Evolutionary conservation across 2,888 invertebrate species (phyloP).

Genomic region (Diaprepes abbreviatus): DNA sequence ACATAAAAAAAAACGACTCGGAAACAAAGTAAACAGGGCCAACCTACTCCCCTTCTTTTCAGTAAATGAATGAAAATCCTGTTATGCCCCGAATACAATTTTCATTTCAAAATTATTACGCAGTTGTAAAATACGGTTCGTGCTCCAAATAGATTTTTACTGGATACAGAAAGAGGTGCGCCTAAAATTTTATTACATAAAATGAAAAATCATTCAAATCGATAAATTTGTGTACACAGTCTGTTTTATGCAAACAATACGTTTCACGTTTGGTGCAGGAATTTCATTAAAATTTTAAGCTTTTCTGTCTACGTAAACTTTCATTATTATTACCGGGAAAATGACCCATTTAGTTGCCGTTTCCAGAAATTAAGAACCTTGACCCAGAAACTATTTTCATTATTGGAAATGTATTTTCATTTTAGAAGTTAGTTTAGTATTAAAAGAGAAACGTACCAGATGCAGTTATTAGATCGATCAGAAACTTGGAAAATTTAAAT

Average conservation of each 20-base stretch:
- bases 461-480: no score
- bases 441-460: no score
- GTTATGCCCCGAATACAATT: no score
- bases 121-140: background rate
- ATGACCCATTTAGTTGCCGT: background rate
- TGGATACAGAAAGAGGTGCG: background rate
- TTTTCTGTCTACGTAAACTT: background rate
- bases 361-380: background rate
- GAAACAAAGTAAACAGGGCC: no score
- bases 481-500: no score
- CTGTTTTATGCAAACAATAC: background rate
- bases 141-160: background rate
- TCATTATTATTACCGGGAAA: background rate
- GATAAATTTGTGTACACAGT: background rate
- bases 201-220: background rate
- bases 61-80: no score
- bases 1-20: no score
- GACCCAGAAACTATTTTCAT: no score
- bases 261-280: background rate
- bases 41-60: no score
- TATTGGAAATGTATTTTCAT: no score
- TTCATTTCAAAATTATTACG: background rate
- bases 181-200: slow-evolving; percentile 1
- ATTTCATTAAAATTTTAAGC: background rate
- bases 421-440: no score